Evolutionary conservation across 2,113 vertebrate species (phyloP).

Genomic region (Eretmochelys imbricata): DNA sequence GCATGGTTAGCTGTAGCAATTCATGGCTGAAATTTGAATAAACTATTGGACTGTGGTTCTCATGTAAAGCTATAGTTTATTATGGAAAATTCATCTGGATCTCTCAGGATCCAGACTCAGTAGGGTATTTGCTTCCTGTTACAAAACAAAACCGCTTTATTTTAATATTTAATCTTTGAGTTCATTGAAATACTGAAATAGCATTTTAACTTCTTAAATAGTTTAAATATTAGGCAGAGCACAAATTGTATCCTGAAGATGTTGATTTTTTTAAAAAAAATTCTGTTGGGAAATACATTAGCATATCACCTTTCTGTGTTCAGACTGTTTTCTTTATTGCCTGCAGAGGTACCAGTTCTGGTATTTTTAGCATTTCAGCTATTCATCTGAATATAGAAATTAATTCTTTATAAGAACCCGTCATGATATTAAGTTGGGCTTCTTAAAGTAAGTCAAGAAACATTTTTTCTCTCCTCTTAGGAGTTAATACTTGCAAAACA

Average conservation of each 20-base stretch:
- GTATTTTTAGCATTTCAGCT: background rate
- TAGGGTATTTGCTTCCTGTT: background rate
- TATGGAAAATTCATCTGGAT: background rate
- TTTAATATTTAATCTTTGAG: background rate
- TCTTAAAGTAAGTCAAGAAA: background rate
- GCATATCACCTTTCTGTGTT: background rate
- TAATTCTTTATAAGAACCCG: background rate
- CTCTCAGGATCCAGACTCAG: background rate
- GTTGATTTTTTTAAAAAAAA: background rate
- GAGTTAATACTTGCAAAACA: background rate
- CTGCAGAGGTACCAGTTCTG: background rate
- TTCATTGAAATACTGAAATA: background rate
- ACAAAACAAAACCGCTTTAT: background rate
- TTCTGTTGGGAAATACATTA: background rate
- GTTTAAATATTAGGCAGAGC: background rate
- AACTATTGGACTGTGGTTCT: background rate
- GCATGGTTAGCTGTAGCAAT: background rate
- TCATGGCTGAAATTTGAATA: background rate
- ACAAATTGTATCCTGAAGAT: background rate
- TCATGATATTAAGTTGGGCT: background rate
- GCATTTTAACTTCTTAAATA: background rate
- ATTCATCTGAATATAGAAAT: background rate
- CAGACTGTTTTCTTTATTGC: background rate
- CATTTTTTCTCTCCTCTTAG: background rate
- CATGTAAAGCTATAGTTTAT: background rate